Evolutionary conservation across 2,113 vertebrate genomes (phyloP), one percentile per base, ranked within the genome.

Genomic region (Ammospiza caudacuta): DNA sequence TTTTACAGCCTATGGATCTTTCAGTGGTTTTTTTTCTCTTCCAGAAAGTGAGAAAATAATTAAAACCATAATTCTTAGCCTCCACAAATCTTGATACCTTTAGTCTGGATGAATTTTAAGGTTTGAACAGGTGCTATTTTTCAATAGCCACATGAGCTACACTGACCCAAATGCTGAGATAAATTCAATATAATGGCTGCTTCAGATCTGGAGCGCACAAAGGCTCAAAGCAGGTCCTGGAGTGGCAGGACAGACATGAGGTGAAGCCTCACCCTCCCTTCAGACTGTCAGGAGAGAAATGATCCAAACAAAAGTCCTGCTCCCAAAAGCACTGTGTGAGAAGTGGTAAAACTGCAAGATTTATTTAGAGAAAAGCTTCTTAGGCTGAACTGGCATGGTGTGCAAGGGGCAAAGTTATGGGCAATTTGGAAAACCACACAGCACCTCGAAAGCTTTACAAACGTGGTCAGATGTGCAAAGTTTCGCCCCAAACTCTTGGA

Each of bases 381-480:
- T 39, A 57, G 25, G 49, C 46, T 93, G 47, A 63, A 44, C 41
- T 44, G 21, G 41, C 2, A 0, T 18, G 17, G 27, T 0, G 0
- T 47, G 76, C 68, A 70, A 75, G 69, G 63, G 47, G n/a, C 29
- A 52, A 68, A 87, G 52, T n/a, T 61, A 35, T 2, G 12, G 41
- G 72, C 31, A 81, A 63, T 6, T 8, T 51, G 33, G 61, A 78
- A 63, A 87, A 79, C 22, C 24, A 68, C 5, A 0, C 19, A 6
- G 49, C 15, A 16, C 25, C 49, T 59, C 51, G 28, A 49, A 55
- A 14, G 23, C 47, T 70, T 83, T 19, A 46, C 46, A 63, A 90
- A 69, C 72, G n/a, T 66, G 0, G 24, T 9, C 39, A 91, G 33
- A 61, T 16, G 33, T 64, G n/a, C 66, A 35, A 57, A 78, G 58